Evolutionary conservation across 2,888 invertebrate genomes (phyloP), one percentile per base, ranked within the genome.

Genomic region (Myopa tessellatipennis): DNA sequence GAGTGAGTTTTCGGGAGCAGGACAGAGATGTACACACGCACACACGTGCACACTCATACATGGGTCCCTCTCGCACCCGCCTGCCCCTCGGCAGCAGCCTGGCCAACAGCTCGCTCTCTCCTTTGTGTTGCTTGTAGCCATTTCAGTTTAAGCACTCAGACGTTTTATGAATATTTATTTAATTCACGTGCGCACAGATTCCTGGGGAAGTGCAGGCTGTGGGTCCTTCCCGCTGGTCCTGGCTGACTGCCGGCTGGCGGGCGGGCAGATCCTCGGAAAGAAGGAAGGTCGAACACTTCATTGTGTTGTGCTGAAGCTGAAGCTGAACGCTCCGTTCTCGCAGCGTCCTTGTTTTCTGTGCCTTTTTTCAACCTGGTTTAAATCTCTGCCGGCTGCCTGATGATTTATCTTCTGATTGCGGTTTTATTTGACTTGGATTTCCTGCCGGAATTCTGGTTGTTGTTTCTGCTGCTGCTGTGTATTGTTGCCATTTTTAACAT

Each of bases 151-250:
- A 75, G 71, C 71, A 40, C 55, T 50, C 65, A 34, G 65, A 71
- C 76, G 71, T 67, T 76, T 71, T 76, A 72, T 76, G 76, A 76
- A 71, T 71, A 76, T 76, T 76, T 76, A 76, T 76, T 76, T 72
- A 71, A 65, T 71, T 63, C 75, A 75, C 75, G 75, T 75, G 68
- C 75, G 40, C 65, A 55, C 40, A 61, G 40, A 61, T 61, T 40
- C 26, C 45, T 60, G 60, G 58, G 58, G n/a, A n/a, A 4, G 45
- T 45, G 26, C 26, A 26, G 26, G 26, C 26, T 26, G 26, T 26
- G 26, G 26, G 26, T 26, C 26, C 26, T 26, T 26, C 26, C 26
- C 2, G 26, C 26, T 26, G 26, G 26, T 26, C 26, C 26, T 26
- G 26, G 26, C 26, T 26, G 26, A 26, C 50, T 14, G 50, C 50